phyloP scores from a whole-genome alignment of 2,113 vertebrate species.

The Lethenteron reissneri region DNA sequence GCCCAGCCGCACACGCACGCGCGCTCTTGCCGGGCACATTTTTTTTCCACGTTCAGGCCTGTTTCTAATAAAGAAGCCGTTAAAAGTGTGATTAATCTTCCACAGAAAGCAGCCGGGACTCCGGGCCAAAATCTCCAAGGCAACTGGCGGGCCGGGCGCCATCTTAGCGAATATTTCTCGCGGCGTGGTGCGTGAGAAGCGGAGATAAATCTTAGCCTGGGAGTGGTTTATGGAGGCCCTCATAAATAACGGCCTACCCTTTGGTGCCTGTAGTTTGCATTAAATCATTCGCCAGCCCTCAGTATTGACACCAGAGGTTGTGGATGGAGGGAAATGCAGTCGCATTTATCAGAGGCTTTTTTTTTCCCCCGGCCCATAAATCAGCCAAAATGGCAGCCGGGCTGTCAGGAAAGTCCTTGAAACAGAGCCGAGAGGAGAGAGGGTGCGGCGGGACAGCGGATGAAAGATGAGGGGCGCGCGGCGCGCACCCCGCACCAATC shows the following conservation, averaged over 20 bases:
- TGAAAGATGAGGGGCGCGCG: slow-evolving; percentile 4
- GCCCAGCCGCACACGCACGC: too few species aligned
- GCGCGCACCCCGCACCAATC: background rate
- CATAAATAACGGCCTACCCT: slow-evolving; percentile 6
- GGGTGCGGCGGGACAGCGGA: background rate
- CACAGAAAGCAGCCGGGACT: too few species aligned
- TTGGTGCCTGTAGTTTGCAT: slow-evolving; percentile 5
- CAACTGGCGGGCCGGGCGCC: too few species aligned
- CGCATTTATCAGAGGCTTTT: slow-evolving; percentile 1
- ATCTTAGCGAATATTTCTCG: background rate
- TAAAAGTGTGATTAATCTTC: too few species aligned
- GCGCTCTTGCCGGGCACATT: too few species aligned
- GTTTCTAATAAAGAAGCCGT: too few species aligned
- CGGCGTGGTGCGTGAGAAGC: slow-evolving; percentile 5
- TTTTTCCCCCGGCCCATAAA: slow-evolving; percentile 3
- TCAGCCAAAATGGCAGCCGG: slow-evolving; percentile 5
- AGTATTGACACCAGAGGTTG: slow-evolving; percentile 4
- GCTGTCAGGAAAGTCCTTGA: slow-evolving; percentile 6
- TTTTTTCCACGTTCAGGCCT: too few species aligned
- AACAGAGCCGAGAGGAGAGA: slow-evolving; percentile 2
- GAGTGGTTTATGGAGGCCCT: slow-evolving; percentile 6
- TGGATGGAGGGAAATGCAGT: slow-evolving; percentile 6
- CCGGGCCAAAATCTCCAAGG: too few species aligned
- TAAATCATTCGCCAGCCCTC: slow-evolving; percentile 3
- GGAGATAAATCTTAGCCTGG: slow-evolving; percentile 3